Percentiles rank a stretch among this genome's conserved stretches.
Conservation (phyloP, 1,140 invertebrate genomes). For the Adoxophyes honmai region DNA sequence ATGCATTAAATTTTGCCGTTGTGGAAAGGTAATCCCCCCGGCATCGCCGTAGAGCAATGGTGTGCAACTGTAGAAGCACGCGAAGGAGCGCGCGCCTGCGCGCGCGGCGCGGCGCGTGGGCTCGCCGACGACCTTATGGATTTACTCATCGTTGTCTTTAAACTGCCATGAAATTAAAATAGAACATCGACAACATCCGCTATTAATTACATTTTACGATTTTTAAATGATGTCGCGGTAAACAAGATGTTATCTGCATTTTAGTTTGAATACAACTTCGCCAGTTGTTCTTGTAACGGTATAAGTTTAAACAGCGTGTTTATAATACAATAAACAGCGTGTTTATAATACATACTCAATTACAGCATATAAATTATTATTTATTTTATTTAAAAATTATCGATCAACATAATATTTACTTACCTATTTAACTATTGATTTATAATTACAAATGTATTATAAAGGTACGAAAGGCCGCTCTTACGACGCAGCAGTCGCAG, state of each 20-base stretch:
- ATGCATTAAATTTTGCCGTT: no score
- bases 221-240: constrained; percentile 26
- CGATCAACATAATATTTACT: no score
- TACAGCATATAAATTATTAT: no score
- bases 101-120: background rate
- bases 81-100: background rate
- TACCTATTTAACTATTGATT: no score
- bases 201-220: constrained; percentile 34
- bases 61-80: background rate
- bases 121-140: constrained; percentile 26
- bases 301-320: no score
- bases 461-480: no score
- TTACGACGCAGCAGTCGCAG: no score
- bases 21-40: no score
- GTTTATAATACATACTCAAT: no score
- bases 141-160: constrained; percentile 32
- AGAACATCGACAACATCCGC: constrained; percentile 31
- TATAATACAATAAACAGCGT: no score
- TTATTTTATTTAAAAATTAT: no score
- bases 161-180: constrained; percentile 35
- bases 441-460: no score
- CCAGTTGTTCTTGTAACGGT: background rate
- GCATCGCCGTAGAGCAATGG: background rate
- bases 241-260: constrained; percentile 23
- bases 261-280: background rate